Percentiles rank a stretch among this genome's conserved stretches.
These are phyloP conservation scores for Scomber scombrus DNA, from an alignment of 2,113 vertebrate genomes.

Conservation along the genomic window DNA sequence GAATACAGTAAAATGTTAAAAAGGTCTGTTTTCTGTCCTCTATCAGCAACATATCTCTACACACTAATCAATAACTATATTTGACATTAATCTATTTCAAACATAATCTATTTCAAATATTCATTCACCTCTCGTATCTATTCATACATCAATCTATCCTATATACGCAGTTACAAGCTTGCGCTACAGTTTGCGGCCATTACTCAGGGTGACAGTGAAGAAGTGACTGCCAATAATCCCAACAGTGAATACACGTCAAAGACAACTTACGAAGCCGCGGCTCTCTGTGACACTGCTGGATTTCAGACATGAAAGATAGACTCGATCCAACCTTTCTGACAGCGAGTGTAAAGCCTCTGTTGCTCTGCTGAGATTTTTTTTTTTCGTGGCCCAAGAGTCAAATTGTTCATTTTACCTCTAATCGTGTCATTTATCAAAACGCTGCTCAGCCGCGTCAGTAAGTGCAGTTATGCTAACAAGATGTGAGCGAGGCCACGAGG, in stretches of 20 bases:
- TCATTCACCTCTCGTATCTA: conserved; percentile 41
- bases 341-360: conserved; percentile 86
- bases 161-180: conserved; percentile 29
- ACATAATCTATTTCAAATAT: conserved; percentile 25
- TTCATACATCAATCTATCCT: conserved; percentile 30
- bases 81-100: conserved; percentile 66
- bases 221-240: conserved; percentile 72
- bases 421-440: conserved; percentile 96
- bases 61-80: background rate
- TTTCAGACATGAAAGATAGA: conserved; percentile 86
- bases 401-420: conserved; percentile 95
- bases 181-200: conserved; percentile 13
- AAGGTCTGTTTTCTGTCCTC: conserved; percentile 13
- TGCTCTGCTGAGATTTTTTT: too few species aligned
- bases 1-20: too few species aligned
- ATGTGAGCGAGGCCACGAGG: conserved; percentile 59
- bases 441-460: conserved; percentile 88
- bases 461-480: conserved; percentile 86
- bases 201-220: conserved; percentile 70
- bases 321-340: conserved; percentile 73
- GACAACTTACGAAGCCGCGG: conserved; percentile 39
- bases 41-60: conserved; percentile 11
- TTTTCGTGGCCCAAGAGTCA: conserved; percentile 86
- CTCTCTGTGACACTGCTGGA: conserved; percentile 36
- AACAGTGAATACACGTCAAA: conserved; percentile 69